Conservation (phyloP, 1,140 invertebrate species). For the Xylocopa sonorina region DNA sequence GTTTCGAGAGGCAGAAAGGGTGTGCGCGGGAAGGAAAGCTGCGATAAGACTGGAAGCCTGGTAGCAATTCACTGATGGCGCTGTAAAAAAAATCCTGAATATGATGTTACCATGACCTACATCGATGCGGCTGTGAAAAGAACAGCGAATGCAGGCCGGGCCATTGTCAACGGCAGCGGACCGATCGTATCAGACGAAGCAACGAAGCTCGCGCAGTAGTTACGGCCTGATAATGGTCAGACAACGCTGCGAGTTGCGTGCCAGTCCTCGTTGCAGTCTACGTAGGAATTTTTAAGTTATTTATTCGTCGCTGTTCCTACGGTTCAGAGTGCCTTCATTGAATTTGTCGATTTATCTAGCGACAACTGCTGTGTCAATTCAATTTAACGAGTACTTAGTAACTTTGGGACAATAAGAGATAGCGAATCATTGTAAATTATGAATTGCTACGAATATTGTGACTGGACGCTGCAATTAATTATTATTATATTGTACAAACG, state of each 20-base stretch:
- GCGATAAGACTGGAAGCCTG: not conserved
- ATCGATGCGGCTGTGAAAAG: slow-evolving; percentile 61
- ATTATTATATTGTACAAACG: too few relatives aligned
- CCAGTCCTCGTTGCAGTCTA: not conserved
- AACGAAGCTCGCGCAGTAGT: slow-evolving; percentile 57
- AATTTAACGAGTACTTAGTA: too few relatives aligned
- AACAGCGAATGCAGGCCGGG: slow-evolving; percentile 56
- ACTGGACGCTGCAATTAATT: too few relatives aligned
- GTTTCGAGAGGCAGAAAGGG: too few relatives aligned
- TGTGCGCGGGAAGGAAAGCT: not conserved
- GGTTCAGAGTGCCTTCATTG: not conserved
- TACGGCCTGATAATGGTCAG: slow-evolving; percentile 55
- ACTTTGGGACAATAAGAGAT: too few relatives aligned
- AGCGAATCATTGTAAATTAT: too few relatives aligned
- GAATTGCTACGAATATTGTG: too few relatives aligned
- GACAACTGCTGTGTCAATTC: not conserved
- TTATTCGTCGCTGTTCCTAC: not conserved
- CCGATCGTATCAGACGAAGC: slow-evolving; percentile 56
- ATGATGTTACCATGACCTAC: slow-evolving; percentile 64
- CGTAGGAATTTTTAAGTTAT: slow-evolving; percentile 59
- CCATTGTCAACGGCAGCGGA: slow-evolving; percentile 53
- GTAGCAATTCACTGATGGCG: slow-evolving; percentile 21
- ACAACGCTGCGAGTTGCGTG: slow-evolving; percentile 53
- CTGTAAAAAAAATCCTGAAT: slow-evolving; percentile 53
- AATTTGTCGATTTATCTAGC: not conserved